Evolutionary conservation across 2,113 vertebrate genomes (phyloP).

Genomic region (Falcunculus frontatus): DNA sequence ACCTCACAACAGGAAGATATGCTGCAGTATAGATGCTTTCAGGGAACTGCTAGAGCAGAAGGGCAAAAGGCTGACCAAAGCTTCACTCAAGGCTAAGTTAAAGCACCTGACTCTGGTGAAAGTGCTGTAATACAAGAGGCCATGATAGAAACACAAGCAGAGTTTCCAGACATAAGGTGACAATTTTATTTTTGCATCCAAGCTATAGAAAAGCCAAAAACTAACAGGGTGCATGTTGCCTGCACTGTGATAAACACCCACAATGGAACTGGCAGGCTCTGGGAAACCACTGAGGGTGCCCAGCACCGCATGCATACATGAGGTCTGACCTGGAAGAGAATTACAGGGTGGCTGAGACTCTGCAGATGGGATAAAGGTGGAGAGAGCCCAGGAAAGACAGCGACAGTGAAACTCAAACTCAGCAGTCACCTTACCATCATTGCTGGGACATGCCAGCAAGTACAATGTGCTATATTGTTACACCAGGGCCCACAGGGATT

Average conservation of each 20-base stretch:
- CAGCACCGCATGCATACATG: background rate
- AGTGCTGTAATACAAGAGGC: background rate
- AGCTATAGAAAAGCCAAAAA: background rate
- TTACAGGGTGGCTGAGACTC: background rate
- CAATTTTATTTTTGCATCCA: background rate
- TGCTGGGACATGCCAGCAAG: background rate
- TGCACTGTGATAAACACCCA: background rate
- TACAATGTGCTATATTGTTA: accelerated
- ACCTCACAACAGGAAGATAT: background rate
- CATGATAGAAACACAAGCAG: background rate
- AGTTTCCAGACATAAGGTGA: background rate
- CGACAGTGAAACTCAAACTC: background rate
- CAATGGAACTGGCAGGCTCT: background rate
- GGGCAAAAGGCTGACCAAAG: background rate
- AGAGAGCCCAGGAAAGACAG: background rate
- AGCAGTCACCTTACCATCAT: background rate
- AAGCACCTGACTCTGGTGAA: background rate
- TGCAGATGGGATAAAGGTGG: background rate
- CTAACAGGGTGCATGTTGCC: background rate
- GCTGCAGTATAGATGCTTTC: background rate
- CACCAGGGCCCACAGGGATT: background rate
- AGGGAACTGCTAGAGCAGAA: background rate
- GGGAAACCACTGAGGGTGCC: background rate
- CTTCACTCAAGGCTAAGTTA: background rate
- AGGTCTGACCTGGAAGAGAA: background rate